Evolutionary conservation across 1,140 invertebrate species (phyloP), one percentile per base, ranked within the genome.

Genomic region (Condylostylus longicornis): DNA sequence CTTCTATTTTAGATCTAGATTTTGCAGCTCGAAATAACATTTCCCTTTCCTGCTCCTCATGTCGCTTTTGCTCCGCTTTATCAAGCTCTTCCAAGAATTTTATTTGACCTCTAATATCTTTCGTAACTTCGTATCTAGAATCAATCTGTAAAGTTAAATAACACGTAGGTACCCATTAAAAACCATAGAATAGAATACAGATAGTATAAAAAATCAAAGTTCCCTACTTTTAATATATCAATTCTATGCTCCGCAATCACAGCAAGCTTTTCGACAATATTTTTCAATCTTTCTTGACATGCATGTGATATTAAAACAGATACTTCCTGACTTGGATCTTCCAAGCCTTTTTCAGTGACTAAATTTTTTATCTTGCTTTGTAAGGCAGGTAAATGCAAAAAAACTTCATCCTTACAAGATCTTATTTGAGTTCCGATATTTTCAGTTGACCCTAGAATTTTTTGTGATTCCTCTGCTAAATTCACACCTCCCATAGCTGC

Each of bases 401-500:
- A 82, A 45, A 81, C 74, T 63, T 96, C 90, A 59, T 98, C 93
- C 66, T 91, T 93, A 64, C 88, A 93, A 0, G 90, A 95, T 44
- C 91, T 63, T 38, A 95, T 93, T 64, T 96, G 90, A 1, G 89
- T 90, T 7, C 90, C 90, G 38, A 96, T 88, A 62, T 91, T 82
- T 53, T 96, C 90, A 4, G 89, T 90, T 4, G 86, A 86, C 3
- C 90, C 89, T 19, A 97, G 69, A 52, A 97, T 97, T 62, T 85
- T 79, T 57, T 94, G 88, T 35, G 82, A 83, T 66, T 98, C 93
- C 65, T 98, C 93, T 2, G 85, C 82, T 46, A 98, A 69, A 66
- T 98, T 98, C n/a, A 98, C 91, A 18, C 93, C 93, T 48, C 93
- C 93, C 93, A 98, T 98, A 5, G 91, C 91, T 17, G 93, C 91